Percentiles rank a stretch among this genome's conserved stretches.
Conservation (phyloP, 2,797 vertebrate species). For the Picus viridis region DNA sequence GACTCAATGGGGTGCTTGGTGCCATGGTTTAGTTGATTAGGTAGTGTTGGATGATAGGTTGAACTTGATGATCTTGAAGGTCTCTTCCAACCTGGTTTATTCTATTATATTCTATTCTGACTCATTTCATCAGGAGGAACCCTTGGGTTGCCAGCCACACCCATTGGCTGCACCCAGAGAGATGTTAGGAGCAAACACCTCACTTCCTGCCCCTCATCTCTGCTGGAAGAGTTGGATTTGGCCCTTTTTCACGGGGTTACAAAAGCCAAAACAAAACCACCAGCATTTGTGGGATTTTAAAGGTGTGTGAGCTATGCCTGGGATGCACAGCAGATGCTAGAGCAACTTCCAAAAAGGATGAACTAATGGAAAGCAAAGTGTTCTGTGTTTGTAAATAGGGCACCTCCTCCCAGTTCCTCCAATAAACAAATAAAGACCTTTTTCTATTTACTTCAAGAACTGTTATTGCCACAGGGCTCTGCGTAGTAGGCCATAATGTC, state of each 20-base stretch:
- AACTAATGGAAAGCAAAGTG: background rate
- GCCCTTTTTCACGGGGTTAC: background rate
- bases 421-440: slow-evolving; percentile 54
- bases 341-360: background rate
- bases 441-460: slow-evolving; percentile 46
- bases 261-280: background rate
- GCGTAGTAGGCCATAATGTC: background rate
- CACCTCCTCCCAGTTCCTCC: background rate
- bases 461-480: slow-evolving; percentile 32
- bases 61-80: no score
- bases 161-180: background rate
- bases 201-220: background rate
- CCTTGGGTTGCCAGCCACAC: background rate
- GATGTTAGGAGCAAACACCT: background rate
- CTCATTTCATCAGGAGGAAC: background rate
- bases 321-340: background rate
- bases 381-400: slow-evolving; percentile 25
- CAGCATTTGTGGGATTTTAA: slow-evolving; percentile 1
- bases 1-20: no score
- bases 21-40: no score
- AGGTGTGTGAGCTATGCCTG: background rate
- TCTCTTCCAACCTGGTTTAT: no score
- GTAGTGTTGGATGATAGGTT: no score
- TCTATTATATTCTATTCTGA: background rate
- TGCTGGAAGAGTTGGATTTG: background rate